phyloP scores from a whole-genome alignment of 2,797 vertebrate species.

The Sciurus carolinensis region DNA sequence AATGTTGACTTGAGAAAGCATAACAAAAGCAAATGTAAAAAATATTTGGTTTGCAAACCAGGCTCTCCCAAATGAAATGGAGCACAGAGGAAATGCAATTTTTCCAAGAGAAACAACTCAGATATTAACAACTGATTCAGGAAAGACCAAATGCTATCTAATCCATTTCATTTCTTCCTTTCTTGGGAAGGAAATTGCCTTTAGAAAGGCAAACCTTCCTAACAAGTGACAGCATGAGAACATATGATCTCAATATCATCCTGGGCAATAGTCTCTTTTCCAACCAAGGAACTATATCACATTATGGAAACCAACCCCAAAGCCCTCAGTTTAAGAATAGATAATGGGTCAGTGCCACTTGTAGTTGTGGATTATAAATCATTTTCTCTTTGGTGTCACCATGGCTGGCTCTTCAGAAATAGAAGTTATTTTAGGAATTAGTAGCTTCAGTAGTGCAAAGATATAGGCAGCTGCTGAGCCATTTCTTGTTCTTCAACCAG shows the following conservation, averaged over 20 bases:
- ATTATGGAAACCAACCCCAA: background rate
- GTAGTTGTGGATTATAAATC: background rate
- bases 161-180: background rate
- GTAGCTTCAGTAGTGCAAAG: background rate
- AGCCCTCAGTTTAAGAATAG: background rate
- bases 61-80: background rate
- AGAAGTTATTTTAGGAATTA: background rate
- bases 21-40: constrained; percentile 19
- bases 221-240: background rate
- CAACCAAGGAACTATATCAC: background rate
- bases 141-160: background rate
- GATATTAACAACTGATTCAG: background rate
- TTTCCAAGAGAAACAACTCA: constrained; percentile 1
- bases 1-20: constrained; percentile 48
- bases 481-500: background rate
- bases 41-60: constrained; percentile 16
- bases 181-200: background rate
- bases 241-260: background rate
- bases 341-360: background rate
- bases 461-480: background rate
- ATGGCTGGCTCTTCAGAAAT: background rate
- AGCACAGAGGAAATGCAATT: constrained; percentile 3
- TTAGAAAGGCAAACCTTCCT: background rate
- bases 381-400: background rate
- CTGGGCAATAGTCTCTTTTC: background rate